Base-by-base conservation (phyloP, 2,797 vertebrate genomes). In the Eupleurogrammus muticus region DNA sequence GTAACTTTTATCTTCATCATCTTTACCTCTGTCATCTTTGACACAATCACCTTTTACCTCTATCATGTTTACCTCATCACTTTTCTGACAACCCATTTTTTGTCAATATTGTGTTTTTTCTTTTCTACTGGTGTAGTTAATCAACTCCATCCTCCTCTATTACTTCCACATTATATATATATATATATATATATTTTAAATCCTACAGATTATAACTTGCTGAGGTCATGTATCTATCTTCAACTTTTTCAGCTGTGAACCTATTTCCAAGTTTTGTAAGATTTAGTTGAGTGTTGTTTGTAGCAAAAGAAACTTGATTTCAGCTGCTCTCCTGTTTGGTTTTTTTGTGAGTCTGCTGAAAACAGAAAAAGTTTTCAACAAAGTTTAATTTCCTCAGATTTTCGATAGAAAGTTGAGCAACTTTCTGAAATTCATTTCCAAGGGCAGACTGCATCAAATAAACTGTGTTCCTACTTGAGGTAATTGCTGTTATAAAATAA, bases 51-150 rank as follows among this genome's bases (percentile, higher is more conserved):
- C 28, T 6, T 3, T 28, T 28, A 28, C 6, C 28, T 28, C 3
- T 6, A 28, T 28, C 17, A 5, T 61, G 50, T 53, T 46, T 8
- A 59, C 60, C 34, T 65, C 17, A 35, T 10, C 14, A n/a, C n/a
- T n/a, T n/a, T n/a, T n/a, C n/a, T n/a, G n/a, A n/a, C n/a, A n/a
- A n/a, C n/a, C n/a, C n/a, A n/a, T n/a, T n/a, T n/a, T 34, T 34
- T 52, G 9, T 35, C 42, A 72, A 48, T 67, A 50, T 12, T 49
- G 19, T 44, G 13, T 19, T 16, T 21, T 51, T 71, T 36, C 66
- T 77, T 51, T 36, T 13, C 44, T 66, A 9, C 21, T 11, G 24
- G 53, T 44, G 50, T 5, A 70, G n/a, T 46, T 63, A 57, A 58
- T 70, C 48, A 40, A 49, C 21, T 14, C 60, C 47, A 21, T 57